These are phyloP conservation scores for Scaptomyza caliginosa DNA, from an alignment of 2,888 invertebrate species.

Conservation along the genomic window DNA sequence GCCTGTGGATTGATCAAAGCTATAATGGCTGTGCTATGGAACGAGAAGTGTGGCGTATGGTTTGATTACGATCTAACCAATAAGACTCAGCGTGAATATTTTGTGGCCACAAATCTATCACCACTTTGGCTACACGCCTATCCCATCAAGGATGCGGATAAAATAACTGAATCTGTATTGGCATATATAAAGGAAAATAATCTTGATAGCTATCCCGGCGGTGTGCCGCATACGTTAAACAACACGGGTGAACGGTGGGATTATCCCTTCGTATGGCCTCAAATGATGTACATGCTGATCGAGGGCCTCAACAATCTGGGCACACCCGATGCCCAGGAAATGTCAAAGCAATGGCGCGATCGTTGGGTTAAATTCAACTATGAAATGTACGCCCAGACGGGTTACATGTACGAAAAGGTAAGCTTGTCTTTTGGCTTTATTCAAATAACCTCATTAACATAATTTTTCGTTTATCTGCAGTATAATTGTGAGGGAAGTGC, in stretches of 20 bases:
- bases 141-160: conserved; percentile 86
- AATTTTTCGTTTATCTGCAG: conserved; percentile 80
- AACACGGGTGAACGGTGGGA: conserved; percentile 95
- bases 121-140: conserved; percentile 93
- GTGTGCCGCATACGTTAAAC: conserved; percentile 91
- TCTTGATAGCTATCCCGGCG: conserved; percentile 88
- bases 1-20: conserved; percentile 87
- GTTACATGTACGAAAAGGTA: conserved; percentile 94
- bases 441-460: not conserved
- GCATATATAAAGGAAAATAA: conserved; percentile 89
- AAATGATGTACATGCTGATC: conserved; percentile 92
- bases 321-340: conserved; percentile 86
- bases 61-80: conserved; percentile 92
- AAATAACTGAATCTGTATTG: conserved; percentile 87
- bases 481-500: conserved; percentile 87
- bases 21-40: conserved; percentile 90
- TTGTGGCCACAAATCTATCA: conserved; percentile 91
- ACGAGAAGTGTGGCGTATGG: conserved; percentile 93
- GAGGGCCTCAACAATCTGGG: conserved; percentile 90
- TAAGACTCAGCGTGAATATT: conserved; percentile 88
- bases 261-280: conserved; percentile 97
- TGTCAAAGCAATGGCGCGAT: conserved; percentile 89
- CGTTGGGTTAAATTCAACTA: conserved; percentile 93
- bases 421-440: conserved; percentile 43
- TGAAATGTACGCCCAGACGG: conserved; percentile 88